Base-by-base conservation (phyloP, 2,888 invertebrate species). In the Brenthis ino region DNA sequence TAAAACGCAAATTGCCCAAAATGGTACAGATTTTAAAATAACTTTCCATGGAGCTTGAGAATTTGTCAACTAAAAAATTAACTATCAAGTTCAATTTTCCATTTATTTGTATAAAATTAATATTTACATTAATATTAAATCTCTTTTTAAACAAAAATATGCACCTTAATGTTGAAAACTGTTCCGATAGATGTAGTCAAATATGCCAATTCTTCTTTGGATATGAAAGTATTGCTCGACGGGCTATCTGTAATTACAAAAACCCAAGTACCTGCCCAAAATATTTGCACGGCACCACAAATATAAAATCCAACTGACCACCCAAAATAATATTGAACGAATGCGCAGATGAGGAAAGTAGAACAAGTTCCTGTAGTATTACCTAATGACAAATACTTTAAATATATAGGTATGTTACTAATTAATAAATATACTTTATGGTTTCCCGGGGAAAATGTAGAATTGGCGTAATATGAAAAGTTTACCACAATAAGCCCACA, bases 251-350 rank as follows among this genome's bases (percentile, higher is more conserved):
- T 93, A 0, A 95, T 94, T 6, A 94, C 69, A 14, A 94, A 74
- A 28, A 94, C 90, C 94, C 96, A 96, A 0, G 93, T 69, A 0
- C 88, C 57, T 0, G 94, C 86, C 86, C 95, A 95, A 0, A 93
- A 13, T 0, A 94, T 78, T 78, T 94, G 93, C 6, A 93, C 76
- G 0, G 93, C 79, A 0, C 95, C 94, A 0, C 94, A 88, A n/a
- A 94, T 80, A 77, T 95, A 95, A 85, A 95, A 96, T 0, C 95
- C 96, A 80, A 94, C 91, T 3, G 93, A 93, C 96, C 96, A 96
- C 57, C 94, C 94, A 0, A 94, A 85, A 14, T 86, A 84, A 68
- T 94, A 94, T 14, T 95, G 95, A 0, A 96, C 90, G 0, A 91
- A 82, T 2, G 95, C 95, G 70, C 95, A 94, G 51, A 95, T 80